These are phyloP conservation scores for Papilio demoleus DNA, from an alignment of 2,888 invertebrate species.

Conservation along the genomic window DNA sequence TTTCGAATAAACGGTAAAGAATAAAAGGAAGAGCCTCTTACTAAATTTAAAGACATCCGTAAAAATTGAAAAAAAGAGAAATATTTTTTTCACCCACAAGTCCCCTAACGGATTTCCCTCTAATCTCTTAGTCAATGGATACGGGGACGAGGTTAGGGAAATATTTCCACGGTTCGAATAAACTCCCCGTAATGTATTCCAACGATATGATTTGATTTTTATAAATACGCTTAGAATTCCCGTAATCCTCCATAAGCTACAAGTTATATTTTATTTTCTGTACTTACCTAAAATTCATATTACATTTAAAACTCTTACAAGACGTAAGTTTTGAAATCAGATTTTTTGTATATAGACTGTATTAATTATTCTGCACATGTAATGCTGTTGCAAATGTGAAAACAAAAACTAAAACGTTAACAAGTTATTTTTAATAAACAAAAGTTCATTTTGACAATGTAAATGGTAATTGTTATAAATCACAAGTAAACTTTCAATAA, in stretches of 20 bases:
- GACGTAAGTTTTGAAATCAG: neutral
- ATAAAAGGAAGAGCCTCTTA: slow-evolving; percentile 1
- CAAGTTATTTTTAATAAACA: neutral
- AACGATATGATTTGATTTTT: slow-evolving; percentile 26
- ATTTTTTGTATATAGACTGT: neutral
- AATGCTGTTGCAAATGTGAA: too few relatives aligned
- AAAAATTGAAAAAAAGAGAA: slow-evolving; percentile 19
- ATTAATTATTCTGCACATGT: neutral
- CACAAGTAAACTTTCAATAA: neutral
- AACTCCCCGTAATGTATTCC: slow-evolving; percentile 20
- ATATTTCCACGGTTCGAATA: slow-evolving; percentile 1
- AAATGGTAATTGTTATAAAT: neutral
- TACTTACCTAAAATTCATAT: neutral
- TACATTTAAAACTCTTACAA: neutral
- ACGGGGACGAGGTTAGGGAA: slow-evolving; percentile 15
- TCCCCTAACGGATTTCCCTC: slow-evolving; percentile 16
- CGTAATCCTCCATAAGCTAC: neutral
- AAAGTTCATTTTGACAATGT: neutral
- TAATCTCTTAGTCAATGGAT: slow-evolving; percentile 32
- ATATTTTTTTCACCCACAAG: slow-evolving; percentile 1
- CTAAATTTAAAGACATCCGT: slow-evolving; percentile 11
- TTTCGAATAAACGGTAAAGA: neutral
- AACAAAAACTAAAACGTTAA: too few relatives aligned
- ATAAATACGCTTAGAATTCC: slow-evolving; percentile 20
- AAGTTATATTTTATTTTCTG: slow-evolving; percentile 15